Percentiles rank a stretch among this genome's conserved stretches.
Evolutionary conservation across 2,113 vertebrate species (phyloP).

Genomic region (Scalopus aquaticus): DNA sequence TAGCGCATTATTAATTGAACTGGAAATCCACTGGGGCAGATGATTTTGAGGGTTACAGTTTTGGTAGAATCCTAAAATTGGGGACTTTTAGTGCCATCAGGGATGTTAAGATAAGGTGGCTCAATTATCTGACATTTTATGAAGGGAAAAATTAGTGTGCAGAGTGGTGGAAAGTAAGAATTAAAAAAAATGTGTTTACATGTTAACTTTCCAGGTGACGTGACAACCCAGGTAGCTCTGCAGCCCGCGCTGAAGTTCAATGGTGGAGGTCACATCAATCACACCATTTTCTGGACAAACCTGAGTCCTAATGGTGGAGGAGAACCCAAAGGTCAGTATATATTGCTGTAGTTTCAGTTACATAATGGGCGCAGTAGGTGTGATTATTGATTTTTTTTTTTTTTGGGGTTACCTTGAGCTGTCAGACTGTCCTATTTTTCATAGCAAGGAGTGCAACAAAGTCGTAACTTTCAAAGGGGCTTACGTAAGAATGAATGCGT

Average conservation of each 20-base stretch:
- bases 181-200: not conserved
- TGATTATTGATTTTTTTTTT: constrained; percentile 10
- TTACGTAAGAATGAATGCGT: not conserved
- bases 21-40: not conserved
- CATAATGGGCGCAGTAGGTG: not conserved
- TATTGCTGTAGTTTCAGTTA: not conserved
- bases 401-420: not conserved
- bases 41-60: not conserved
- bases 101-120: not conserved
- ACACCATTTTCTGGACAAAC: constrained; percentile 99
- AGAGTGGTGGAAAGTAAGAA: not conserved
- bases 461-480: not conserved
- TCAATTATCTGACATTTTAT: not conserved
- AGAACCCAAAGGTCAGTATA: constrained; percentile 92
- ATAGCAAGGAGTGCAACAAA: not conserved
- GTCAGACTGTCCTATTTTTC: not conserved
- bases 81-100: not conserved
- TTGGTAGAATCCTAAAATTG: not conserved
- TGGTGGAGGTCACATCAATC: constrained; percentile 97
- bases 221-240: constrained; percentile 93
- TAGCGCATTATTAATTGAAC: not conserved
- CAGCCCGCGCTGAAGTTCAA: constrained; percentile 96
- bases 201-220: constrained; percentile 89
- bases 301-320: constrained; percentile 94
- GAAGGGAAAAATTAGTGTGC: not conserved